Conservation (phyloP, 2,888 invertebrate genomes). For the Lordiphosa andalusiaca region DNA sequence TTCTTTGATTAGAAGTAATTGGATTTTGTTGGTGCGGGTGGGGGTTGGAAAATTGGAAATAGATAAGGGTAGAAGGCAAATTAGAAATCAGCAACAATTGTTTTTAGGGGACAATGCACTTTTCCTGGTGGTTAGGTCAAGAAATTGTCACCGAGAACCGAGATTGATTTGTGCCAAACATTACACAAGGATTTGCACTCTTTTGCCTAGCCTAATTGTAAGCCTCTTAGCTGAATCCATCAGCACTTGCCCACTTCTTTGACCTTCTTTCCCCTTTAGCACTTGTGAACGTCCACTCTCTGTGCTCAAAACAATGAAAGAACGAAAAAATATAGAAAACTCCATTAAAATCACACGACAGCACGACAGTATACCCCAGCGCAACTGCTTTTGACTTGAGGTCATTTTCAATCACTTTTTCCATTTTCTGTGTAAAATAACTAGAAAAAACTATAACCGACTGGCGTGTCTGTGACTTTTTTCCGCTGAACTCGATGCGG, state of each 20-base stretch:
- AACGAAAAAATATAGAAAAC: constrained; percentile 28
- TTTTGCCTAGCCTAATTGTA: neutral
- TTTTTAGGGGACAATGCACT: too few relatives aligned
- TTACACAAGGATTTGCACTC: too few relatives aligned
- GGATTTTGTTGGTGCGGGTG: constrained; percentile 9
- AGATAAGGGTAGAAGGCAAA: too few relatives aligned
- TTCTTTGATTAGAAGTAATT: constrained; percentile 42
- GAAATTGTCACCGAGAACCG: too few relatives aligned
- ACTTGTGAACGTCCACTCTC: constrained; percentile 19
- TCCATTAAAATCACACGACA: constrained; percentile 56
- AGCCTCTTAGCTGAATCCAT: neutral
- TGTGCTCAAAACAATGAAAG: constrained; percentile 3
- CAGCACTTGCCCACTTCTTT: neutral
- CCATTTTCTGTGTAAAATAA: constrained; percentile 53
- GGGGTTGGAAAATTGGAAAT: too few relatives aligned
- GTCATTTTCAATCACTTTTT: constrained; percentile 72
- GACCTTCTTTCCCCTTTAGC: constrained; percentile 42
- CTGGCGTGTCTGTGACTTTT: constrained; percentile 54
- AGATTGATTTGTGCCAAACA: too few relatives aligned
- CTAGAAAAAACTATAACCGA: constrained; percentile 30
- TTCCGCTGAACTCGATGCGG: constrained; percentile 37
- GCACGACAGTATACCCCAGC: constrained; percentile 35
- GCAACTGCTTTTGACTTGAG: constrained; percentile 69
- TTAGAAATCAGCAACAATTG: too few relatives aligned
- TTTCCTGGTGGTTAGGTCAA: too few relatives aligned